Base-by-base conservation (phyloP, 2,888 invertebrate species). In the Lamellibrachia columna region DNA sequence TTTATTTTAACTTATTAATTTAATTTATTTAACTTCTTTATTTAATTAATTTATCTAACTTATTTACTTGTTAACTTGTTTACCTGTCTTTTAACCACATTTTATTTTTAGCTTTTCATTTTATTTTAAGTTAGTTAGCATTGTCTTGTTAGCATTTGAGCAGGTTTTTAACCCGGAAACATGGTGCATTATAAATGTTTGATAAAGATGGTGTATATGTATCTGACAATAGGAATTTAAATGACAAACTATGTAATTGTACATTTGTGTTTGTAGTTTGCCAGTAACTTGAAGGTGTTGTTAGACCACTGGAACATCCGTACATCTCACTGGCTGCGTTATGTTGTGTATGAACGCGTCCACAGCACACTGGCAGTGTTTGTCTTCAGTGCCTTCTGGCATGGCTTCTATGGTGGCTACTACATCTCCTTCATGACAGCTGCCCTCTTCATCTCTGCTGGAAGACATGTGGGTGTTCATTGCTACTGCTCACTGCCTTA, bases 261-360 rank as follows among this genome's bases (percentile, higher is more conserved):
- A 6, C n/a, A 22, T 22, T 11, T 75, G 15, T 22, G 22, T 75
- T 75, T 75, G 75, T 75, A 75, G 75, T 75, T 75, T 75, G 75
- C 75, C 3, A 97, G 98, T 93, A 99, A 98, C 97, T 97, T 99
- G 96, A 98, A 98, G 95, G 98, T 98, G 95, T 98, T 98, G 92
- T 97, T 99, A 91, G 98, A 98, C 93, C 97, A 98, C 93, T 99
- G 99, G 99, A 99, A 99, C 97, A 98, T 98, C 95, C 98, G 98
- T 95, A 99, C 99, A 92, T 98, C 98, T 97, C 97, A 97, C 94
- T 99, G 99, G 99, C 97, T 99, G 93, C 97, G 99, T 92, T 97
- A 98, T 95, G 97, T 98, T 90, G 98, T 99, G 93, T 99, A 99
- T 97, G 98, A 98, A 95, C 97, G 99, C 95, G 98, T 98, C 53